phyloP scores from a whole-genome alignment of 2,113 vertebrate species.

The Hemiprocne comata region DNA sequence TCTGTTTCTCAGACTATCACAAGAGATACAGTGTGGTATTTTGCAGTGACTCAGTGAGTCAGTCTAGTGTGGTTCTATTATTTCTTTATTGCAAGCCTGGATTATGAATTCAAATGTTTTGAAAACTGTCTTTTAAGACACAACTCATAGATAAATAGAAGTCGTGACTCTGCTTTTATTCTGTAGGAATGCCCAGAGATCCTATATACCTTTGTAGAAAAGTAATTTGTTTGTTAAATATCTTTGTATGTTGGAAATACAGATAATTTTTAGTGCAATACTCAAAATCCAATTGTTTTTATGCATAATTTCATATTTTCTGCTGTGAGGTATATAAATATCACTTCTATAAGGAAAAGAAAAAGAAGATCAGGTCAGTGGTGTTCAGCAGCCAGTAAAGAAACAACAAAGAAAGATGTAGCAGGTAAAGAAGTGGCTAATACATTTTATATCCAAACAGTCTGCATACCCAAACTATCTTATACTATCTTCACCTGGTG shows the following conservation, averaged over 20 bases:
- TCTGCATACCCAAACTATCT: background rate
- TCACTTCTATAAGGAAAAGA: background rate
- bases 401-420: background rate
- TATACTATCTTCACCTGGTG: background rate
- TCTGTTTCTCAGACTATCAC: background rate
- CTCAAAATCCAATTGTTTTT: constrained; percentile 7
- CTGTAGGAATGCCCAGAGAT: background rate
- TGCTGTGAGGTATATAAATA: background rate
- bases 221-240: background rate
- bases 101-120: background rate
- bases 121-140: background rate
- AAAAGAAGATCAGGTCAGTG: background rate
- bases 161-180: background rate
- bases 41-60: background rate
- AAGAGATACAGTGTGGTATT: background rate
- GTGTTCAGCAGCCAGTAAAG: background rate
- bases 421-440: background rate
- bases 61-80: background rate
- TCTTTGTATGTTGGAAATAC: background rate
- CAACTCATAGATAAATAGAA: background rate
- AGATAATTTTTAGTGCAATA: background rate
- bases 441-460: background rate
- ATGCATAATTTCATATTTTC: background rate
- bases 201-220: background rate
- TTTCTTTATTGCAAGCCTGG: background rate